Conservation (phyloP, 2,888 invertebrate genomes). For the Dryomyza anilis region DNA sequence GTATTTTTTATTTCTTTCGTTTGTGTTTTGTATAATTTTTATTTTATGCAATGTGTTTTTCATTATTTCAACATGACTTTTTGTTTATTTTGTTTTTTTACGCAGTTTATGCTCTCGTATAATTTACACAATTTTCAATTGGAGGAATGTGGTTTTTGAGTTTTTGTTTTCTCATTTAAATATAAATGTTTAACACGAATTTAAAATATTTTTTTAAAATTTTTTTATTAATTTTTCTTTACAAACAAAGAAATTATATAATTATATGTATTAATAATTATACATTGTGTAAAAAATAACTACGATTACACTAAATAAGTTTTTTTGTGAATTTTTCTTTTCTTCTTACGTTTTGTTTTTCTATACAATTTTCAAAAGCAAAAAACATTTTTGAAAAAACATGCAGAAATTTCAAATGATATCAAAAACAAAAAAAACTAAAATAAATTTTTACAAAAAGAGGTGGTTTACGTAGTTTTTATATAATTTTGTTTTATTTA, state of each 20-base stretch:
- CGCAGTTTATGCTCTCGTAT: conserved; percentile 22
- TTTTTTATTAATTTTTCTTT: conserved; percentile 15
- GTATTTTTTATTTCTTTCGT: conserved; percentile 43
- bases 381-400: too few species aligned
- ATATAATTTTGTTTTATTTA: conserved; percentile 4
- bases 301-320: conserved; percentile 23
- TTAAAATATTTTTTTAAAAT: too few species aligned
- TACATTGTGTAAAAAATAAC: conserved; percentile 2
- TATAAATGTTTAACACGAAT: conserved; percentile 32
- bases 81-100: conserved; percentile 34
- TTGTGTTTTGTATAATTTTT: conserved; percentile 39
- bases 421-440: conserved; percentile 14
- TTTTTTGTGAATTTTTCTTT: conserved; percentile 16
- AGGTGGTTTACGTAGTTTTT: conserved; percentile 1
- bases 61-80: too few species aligned
- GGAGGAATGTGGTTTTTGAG: conserved; percentile 44
- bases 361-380: conserved; percentile 31
- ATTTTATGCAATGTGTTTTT: conserved; percentile 45
- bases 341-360: too few species aligned
- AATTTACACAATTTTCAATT: conserved; percentile 51
- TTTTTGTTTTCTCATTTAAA: conserved; percentile 15
- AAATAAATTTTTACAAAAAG: not conserved
- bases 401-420: too few species aligned
- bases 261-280: conserved; percentile 24
- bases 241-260: conserved; percentile 21